Evolutionary conservation across 2,113 vertebrate species (phyloP).

Genomic region (Danionella cerebrum): DNA sequence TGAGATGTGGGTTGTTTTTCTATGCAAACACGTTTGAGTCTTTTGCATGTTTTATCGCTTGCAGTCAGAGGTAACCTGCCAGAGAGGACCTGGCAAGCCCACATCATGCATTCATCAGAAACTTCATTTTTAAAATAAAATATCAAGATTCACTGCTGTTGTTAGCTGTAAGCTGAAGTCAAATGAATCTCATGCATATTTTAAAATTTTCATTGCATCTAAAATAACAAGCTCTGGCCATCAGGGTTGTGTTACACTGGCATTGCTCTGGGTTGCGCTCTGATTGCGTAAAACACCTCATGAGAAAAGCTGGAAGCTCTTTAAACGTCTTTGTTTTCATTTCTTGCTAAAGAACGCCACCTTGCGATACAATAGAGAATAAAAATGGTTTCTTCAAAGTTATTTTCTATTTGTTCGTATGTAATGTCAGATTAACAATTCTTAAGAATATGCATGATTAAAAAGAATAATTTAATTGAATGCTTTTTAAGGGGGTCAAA

Average conservation of each 20-base stretch:
- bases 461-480: too few species aligned
- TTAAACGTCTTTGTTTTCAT: constrained; percentile 5
- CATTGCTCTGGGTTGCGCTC: constrained; percentile 55
- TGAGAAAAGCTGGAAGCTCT: constrained; percentile 41
- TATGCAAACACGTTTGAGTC: background rate
- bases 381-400: background rate
- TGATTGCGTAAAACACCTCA: constrained; percentile 63
- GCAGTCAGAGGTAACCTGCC: background rate
- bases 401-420: too few species aligned
- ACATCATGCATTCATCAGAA: background rate
- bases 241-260: background rate
- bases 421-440: too few species aligned
- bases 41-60: background rate
- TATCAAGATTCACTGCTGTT: too few species aligned
- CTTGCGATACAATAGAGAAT: constrained; percentile 21
- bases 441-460: too few species aligned
- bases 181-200: background rate
- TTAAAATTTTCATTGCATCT: background rate
- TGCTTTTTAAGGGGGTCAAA: too few species aligned
- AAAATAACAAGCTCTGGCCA: background rate
- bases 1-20: background rate
- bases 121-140: background rate
- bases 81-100: background rate
- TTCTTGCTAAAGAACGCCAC: constrained; percentile 35
- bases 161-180: too few species aligned